phyloP scores from a whole-genome alignment of 1,140 invertebrate genomes.

The Stenopsyche tienmushanensis region DNA sequence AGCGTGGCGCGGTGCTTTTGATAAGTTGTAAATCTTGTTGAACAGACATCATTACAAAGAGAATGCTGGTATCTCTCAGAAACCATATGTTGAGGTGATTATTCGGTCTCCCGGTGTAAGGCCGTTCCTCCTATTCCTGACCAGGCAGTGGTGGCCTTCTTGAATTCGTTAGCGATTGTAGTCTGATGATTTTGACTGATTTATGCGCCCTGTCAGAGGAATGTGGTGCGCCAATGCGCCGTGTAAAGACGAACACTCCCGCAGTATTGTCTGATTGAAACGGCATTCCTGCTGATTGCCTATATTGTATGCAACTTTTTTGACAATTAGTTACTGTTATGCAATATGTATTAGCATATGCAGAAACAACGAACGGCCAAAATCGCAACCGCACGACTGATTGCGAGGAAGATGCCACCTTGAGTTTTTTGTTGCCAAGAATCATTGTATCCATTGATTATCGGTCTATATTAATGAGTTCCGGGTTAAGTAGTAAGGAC shows the following conservation, averaged over 20 bases:
- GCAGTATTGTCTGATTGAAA: too few species aligned
- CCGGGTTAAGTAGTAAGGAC: background rate
- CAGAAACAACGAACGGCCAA: background rate
- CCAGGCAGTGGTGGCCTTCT: too few species aligned
- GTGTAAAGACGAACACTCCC: too few species aligned
- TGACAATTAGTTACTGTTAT: background rate
- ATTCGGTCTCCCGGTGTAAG: background rate
- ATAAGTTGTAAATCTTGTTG: slow-evolving; percentile 30
- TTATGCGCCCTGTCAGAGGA: background rate
- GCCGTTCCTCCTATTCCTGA: background rate
- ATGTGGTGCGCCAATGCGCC: too few species aligned
- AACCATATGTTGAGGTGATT: background rate
- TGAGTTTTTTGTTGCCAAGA: too few species aligned
- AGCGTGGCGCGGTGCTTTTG: slow-evolving; percentile 17
- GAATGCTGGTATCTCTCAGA: slow-evolving; percentile 13
- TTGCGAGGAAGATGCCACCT: background rate
- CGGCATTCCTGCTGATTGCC: background rate
- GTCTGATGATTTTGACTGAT: background rate
- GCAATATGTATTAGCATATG: too few species aligned
- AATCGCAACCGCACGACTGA: background rate
- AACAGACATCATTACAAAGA: slow-evolving; percentile 34
- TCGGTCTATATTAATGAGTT: background rate
- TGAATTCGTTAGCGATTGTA: background rate
- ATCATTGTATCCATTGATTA: background rate
- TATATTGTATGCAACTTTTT: background rate